Evolutionary conservation across 2,888 invertebrate genomes (phyloP).

Genomic region (Lepidonotus clava): DNA sequence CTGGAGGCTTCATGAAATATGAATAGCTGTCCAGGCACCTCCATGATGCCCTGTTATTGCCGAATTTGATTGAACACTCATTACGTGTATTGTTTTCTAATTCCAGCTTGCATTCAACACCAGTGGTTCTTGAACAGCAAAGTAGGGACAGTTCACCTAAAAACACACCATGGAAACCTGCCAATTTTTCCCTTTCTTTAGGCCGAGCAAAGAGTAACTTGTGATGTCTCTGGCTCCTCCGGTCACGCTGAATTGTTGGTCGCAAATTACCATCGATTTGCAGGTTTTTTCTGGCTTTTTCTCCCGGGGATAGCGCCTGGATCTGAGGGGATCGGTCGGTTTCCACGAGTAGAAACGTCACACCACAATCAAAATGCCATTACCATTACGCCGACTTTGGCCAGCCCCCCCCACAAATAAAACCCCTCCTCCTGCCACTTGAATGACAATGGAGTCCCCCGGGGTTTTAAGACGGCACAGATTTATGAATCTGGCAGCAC

Average conservation of each 20-base stretch:
- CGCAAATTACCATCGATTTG: background rate
- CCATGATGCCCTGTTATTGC: background rate
- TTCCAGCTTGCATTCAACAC: slow-evolving; percentile 2
- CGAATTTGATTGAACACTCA: background rate
- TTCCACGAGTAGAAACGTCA: background rate
- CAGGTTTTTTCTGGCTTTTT: background rate
- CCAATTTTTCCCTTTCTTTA: background rate
- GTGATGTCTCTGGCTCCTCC: background rate
- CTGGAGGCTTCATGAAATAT: too few species aligned
- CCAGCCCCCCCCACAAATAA: background rate
- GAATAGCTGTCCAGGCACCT: background rate
- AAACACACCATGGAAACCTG: background rate
- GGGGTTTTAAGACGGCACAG: too few species aligned
- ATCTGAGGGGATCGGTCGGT: background rate
- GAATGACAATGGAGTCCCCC: too few species aligned
- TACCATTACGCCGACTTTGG: background rate
- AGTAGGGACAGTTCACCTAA: too few species aligned
- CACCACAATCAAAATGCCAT: slow-evolving; percentile 15
- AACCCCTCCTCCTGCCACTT: background rate
- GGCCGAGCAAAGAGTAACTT: background rate
- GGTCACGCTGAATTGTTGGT: background rate
- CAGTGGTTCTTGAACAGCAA: background rate
- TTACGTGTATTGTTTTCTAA: background rate
- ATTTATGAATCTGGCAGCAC: too few species aligned
- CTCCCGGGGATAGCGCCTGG: too few species aligned